phyloP scores from a whole-genome alignment of 1,140 invertebrate species.

The Galendromus occidentalis region DNA sequence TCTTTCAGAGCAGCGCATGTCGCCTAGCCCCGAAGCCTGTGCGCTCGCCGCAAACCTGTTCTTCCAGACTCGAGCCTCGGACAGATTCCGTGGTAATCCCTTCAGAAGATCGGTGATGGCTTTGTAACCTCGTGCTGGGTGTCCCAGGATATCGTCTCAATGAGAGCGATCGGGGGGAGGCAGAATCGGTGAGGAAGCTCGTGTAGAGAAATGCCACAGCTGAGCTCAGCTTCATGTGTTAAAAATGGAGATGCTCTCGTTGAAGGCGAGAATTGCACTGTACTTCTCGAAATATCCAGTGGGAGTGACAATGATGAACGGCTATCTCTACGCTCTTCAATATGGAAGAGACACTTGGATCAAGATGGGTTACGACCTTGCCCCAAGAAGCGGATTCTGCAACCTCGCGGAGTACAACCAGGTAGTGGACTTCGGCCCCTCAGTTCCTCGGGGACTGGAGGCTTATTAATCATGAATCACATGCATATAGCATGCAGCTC shows the following conservation, averaged over 20 bases:
- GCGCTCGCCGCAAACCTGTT: not conserved
- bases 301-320: not conserved
- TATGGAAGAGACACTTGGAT: not conserved
- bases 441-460: too few species aligned
- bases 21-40: not conserved
- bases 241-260: not conserved
- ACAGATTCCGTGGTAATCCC: not conserved
- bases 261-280: not conserved
- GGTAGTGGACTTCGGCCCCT: not conserved
- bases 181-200: too few species aligned
- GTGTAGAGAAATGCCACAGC: not conserved
- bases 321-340: not conserved
- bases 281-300: not conserved
- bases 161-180: too few species aligned
- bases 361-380: not conserved
- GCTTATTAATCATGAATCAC: too few species aligned
- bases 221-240: not conserved
- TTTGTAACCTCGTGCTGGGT: too few species aligned
- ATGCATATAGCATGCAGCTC: too few species aligned
- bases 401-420: not conserved
- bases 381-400: not conserved
- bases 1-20: not conserved
- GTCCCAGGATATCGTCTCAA: too few species aligned
- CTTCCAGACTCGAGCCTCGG: not conserved
- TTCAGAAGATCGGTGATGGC: not conserved